phyloP scores from a whole-genome alignment of 2,888 invertebrate species.

The Troides helena region DNA sequence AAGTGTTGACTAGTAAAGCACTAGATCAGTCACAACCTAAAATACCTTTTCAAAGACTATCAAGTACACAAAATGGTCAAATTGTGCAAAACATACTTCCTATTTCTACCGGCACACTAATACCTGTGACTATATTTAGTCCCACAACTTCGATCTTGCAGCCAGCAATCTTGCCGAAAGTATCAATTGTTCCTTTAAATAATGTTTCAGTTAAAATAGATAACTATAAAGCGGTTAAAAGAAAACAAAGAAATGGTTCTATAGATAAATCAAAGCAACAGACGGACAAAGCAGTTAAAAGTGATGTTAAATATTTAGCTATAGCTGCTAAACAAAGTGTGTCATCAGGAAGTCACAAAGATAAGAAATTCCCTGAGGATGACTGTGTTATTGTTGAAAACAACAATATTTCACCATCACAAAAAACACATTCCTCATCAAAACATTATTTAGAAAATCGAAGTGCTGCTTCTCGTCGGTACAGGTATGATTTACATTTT shows the following conservation, averaged over 20 bases:
- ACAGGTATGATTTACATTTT: conserved; percentile 37
- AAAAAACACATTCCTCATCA: conserved; percentile 22
- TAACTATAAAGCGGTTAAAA: conserved; percentile 43
- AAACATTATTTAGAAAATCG: conserved; percentile 46
- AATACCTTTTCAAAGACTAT: conserved; percentile 32
- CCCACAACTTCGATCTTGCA: conserved; percentile 27
- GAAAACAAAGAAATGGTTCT: conserved; percentile 37
- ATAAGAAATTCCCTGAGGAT: background rate
- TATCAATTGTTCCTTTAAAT: conserved; percentile 53
- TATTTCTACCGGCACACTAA: conserved; percentile 52
- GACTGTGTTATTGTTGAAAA: conserved; percentile 25
- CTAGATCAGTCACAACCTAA: conserved; percentile 34
- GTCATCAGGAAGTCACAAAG: conserved; percentile 3
- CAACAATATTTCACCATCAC: conserved; percentile 26
- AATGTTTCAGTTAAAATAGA: conserved; percentile 33
- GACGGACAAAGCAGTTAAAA: conserved; percentile 29
- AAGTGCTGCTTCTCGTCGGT: conserved; percentile 60
- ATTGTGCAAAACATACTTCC: conserved; percentile 43
- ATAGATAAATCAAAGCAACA: conserved; percentile 21
- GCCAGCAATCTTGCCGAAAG: conserved; percentile 38
- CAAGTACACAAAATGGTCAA: conserved; percentile 35
- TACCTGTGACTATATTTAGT: conserved; percentile 46
- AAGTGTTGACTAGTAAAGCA: conserved; percentile 53
- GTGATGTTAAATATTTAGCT: conserved; percentile 15
- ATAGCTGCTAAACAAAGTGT: background rate